Conservation (phyloP, 2,888 invertebrate genomes). For the Steinernema carpocapsae region DNA sequence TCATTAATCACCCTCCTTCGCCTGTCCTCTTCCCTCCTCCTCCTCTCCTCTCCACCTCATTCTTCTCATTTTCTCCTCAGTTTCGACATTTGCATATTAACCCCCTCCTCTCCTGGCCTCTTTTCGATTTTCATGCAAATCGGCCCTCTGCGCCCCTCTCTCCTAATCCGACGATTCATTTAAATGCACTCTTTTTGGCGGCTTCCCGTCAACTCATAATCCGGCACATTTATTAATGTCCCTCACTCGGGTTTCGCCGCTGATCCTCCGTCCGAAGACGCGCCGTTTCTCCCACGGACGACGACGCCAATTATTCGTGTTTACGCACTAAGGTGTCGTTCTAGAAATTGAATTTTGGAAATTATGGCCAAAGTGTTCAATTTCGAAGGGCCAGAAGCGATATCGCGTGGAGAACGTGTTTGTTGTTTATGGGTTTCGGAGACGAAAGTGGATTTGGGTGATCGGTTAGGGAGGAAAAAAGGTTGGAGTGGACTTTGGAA, state of each 20-base stretch:
- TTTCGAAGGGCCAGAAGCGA: neutral
- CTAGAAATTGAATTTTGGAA: neutral
- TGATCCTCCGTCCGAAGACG: neutral
- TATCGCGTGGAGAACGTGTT: too few relatives aligned
- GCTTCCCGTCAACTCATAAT: neutral
- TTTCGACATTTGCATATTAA: neutral
- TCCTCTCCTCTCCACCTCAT: too few relatives aligned
- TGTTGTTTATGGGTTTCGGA: too few relatives aligned
- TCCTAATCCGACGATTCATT: neutral
- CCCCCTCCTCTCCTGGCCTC: neutral
- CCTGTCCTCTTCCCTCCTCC: too few relatives aligned
- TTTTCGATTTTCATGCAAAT: slow-evolving; percentile 29
- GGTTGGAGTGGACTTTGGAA: too few relatives aligned
- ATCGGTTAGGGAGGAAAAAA: too few relatives aligned
- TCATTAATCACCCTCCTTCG: neutral
- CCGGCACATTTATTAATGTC: slow-evolving; percentile 1
- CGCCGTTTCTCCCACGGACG: neutral
- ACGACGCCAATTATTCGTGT: neutral
- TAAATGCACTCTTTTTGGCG: neutral
- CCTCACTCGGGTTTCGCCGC: neutral
- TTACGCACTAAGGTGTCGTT: neutral
- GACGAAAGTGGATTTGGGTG: too few relatives aligned
- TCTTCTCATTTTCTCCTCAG: too few relatives aligned
- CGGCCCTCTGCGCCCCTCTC: neutral
- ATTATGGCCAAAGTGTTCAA: neutral